Evolutionary conservation across 2,797 vertebrate species (phyloP), one percentile per base, ranked within the genome.

Genomic region (Paratrypauchen microcephalus): DNA sequence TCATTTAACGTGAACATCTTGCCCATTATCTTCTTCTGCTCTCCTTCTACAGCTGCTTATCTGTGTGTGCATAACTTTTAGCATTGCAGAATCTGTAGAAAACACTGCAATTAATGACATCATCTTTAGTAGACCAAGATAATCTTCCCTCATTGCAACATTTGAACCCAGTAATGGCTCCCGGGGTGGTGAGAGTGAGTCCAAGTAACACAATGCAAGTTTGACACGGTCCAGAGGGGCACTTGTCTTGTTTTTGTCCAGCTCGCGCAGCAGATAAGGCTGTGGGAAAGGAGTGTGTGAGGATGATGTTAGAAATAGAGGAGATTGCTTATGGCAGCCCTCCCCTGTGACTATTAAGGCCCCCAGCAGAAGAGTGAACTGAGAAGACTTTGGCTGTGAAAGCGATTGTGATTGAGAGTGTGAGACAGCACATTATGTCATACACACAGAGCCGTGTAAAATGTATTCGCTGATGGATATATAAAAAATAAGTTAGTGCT

Each of bases 171-270:
- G 69, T 87, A 85, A 83, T 72, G 73, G 76, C 78, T 88, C 84
- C 83, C 84, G 65, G 65, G 81, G 76, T 74, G 65, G 74, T 16
- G 71, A 52, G 47, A 48, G 30, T 45, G 70, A 75, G 71, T 82
- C 87, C 86, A 89, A 86, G 81, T 62, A 79, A 85, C 74, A 88
- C 81, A 86, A 77, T 74, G 77, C 32, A 45, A 72, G 79, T 47
- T 45, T 75, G 54, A 60, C 30, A n/a, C 66, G 72, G 81, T 80
- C 82, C 81, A 71, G 66, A 75, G 82, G 74, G 81, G 64, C 58
- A 63, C 9, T 2, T 68, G 39, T 67, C 73, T 71, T 65, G 58
- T 78, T 67, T 85, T 83, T 83, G 48, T 73, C 79, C 76, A 86
- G 65, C 77, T 78, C 80, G 68, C 73, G 47, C 68, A 47, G 70